These are phyloP conservation scores for Caiman crocodilus DNA, from an alignment of 2,797 vertebrate genomes.

Conservation along the genomic window DNA sequence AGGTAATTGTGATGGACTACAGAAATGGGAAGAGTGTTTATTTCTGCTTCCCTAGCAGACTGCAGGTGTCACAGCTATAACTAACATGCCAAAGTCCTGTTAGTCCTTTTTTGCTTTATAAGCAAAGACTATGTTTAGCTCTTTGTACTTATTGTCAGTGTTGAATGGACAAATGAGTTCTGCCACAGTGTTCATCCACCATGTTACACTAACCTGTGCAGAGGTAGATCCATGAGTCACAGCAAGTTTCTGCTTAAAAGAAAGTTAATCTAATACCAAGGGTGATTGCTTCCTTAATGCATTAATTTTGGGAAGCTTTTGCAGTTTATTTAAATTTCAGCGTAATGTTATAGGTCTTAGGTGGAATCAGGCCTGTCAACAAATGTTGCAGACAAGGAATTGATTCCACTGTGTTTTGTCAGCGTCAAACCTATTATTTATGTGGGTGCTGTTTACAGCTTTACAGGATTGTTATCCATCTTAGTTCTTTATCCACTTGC, in stretches of 20 bases:
- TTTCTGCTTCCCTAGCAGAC: background rate
- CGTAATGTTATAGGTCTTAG: background rate
- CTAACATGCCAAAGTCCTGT: slow-evolving; percentile 2
- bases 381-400: slow-evolving; percentile 18
- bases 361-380: background rate
- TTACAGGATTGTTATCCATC: background rate
- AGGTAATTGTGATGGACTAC: background rate
- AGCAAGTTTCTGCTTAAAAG: background rate
- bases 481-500: slow-evolving; percentile 16
- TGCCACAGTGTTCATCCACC: background rate
- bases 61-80: slow-evolving; percentile 17
- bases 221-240: background rate
- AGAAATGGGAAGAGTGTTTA: background rate
- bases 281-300: background rate
- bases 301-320: background rate
- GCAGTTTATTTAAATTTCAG: background rate
- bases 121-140: background rate
- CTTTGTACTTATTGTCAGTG: slow-evolving; percentile 9
- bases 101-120: slow-evolving; percentile 1
- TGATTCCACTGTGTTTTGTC: background rate
- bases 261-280: background rate
- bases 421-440: background rate
- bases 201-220: background rate
- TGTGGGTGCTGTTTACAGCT: background rate
- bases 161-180: background rate